A percentile compares a stretch with the other conserved stretches of the same genome.
These are phyloP conservation scores for Perdita meconis DNA, from an alignment of 2,888 invertebrate species.

Conservation along the genomic window DNA sequence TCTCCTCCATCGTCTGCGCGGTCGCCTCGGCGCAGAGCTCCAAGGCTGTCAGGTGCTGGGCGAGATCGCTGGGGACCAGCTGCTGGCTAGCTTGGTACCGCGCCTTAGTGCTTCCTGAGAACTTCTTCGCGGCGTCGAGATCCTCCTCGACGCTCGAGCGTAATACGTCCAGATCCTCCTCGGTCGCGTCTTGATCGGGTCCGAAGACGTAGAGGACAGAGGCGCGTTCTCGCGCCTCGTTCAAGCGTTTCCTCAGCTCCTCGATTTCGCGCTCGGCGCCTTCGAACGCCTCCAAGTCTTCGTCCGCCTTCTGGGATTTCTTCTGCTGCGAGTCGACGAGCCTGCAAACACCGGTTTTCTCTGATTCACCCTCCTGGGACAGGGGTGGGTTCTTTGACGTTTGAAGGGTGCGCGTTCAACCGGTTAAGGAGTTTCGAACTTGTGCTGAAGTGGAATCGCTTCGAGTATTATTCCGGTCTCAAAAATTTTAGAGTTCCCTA, in stretches of 20 bases:
- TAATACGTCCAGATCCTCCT: constrained; percentile 87
- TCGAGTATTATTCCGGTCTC: too few species aligned
- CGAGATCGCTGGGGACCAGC: constrained; percentile 89
- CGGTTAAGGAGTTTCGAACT: too few species aligned
- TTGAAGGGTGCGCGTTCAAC: too few species aligned
- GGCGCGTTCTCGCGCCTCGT: constrained; percentile 83
- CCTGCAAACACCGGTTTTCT: constrained; percentile 85
- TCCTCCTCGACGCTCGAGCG: constrained; percentile 79
- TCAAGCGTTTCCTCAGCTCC: constrained; percentile 88
- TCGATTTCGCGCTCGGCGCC: constrained; percentile 89
- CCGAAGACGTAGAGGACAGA: constrained; percentile 90
- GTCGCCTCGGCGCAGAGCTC: constrained; percentile 93
- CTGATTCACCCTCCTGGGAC: constrained; percentile 1
- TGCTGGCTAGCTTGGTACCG: constrained; percentile 84
- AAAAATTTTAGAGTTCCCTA: too few species aligned
- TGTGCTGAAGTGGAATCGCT: too few species aligned
- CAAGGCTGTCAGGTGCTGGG: constrained; percentile 92
- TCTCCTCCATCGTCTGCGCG: constrained; percentile 93
- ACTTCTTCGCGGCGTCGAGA: constrained; percentile 78
- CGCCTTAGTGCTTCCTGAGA: constrained; percentile 83
- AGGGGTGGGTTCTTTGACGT: too few species aligned
- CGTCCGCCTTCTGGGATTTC: constrained; percentile 90
- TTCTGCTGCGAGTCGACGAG: constrained; percentile 92
- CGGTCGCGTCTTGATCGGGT: constrained; percentile 88
- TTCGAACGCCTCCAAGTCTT: constrained; percentile 91